Evolutionary conservation across 2,797 vertebrate genomes (phyloP).

Genomic region (Gymnoscopelus braueri): DNA sequence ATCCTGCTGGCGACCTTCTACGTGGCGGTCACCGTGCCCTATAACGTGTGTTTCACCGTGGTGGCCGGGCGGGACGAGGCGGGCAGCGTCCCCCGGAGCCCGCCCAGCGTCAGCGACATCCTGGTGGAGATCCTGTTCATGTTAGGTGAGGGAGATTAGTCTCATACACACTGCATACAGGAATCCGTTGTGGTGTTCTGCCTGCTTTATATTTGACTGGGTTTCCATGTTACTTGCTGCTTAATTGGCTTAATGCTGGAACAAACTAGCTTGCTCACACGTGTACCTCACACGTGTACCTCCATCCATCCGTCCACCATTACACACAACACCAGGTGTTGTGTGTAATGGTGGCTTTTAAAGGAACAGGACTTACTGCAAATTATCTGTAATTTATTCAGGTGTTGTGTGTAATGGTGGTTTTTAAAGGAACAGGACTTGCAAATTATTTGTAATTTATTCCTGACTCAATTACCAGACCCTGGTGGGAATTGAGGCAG

Average conservation of each 20-base stretch:
- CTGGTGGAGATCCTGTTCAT: slow-evolving; percentile 98
- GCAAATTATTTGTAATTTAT: slow-evolving; percentile 2
- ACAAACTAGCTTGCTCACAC: too few species aligned
- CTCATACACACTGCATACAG: too few species aligned
- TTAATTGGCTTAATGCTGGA: too few species aligned
- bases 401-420: not conserved
- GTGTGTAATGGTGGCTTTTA: too few species aligned
- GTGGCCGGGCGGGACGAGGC: slow-evolving; percentile 74
- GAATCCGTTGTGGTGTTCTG: too few species aligned
- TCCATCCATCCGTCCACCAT: too few species aligned
- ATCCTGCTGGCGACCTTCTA: slow-evolving; percentile 97
- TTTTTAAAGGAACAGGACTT: too few species aligned
- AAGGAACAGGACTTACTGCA: too few species aligned
- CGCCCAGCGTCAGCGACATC: slow-evolving; percentile 94
- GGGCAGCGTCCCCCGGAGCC: slow-evolving; percentile 86
- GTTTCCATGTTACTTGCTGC: too few species aligned
- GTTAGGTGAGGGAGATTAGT: slow-evolving; percentile 83
- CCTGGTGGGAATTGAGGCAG: not conserved
- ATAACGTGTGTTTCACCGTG: slow-evolving; percentile 95
- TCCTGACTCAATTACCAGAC: not conserved
- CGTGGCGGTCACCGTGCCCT: slow-evolving; percentile 96
- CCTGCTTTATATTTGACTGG: too few species aligned
- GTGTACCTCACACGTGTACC: too few species aligned
- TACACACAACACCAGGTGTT: not conserved
- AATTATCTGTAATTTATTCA: not conserved